A percentile compares a stretch with the other conserved stretches of the same genome.
Evolutionary conservation across 2,888 invertebrate species (phyloP).

Genomic region (Branchipolynoe longqiensis): DNA sequence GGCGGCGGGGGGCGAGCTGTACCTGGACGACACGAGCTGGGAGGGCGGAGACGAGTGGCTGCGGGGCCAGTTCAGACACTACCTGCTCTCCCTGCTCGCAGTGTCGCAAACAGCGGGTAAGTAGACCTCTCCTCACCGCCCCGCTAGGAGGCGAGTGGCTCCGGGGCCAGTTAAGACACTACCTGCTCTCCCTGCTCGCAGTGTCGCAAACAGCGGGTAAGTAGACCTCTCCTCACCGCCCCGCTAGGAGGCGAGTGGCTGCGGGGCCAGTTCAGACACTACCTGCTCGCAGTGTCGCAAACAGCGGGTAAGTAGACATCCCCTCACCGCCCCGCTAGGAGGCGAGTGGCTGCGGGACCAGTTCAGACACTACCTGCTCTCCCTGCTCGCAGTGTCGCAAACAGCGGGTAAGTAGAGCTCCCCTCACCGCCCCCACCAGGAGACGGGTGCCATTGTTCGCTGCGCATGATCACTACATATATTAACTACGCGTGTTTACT

Average conservation of each 20-base stretch:
- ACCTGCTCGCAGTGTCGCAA: slow-evolving; percentile 80
- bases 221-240: no score
- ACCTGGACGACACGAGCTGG: slow-evolving; percentile 89
- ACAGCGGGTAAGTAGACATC: slow-evolving; percentile 73
- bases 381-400: slow-evolving; percentile 78
- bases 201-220: slow-evolving; percentile 75
- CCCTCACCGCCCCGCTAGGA: no score
- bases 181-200: slow-evolving; percentile 81
- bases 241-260: slow-evolving; percentile 99
- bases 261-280: slow-evolving; percentile 90
- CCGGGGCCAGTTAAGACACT: slow-evolving; percentile 90
- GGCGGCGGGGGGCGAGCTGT: slow-evolving; percentile 84
- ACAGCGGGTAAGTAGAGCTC: slow-evolving; percentile 73
- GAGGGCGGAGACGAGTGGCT: slow-evolving; percentile 99
- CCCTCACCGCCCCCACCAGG: no score
- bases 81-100: slow-evolving; percentile 81
- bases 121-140: slow-evolving; percentile 44
- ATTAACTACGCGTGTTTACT: no score
- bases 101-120: slow-evolving; percentile 75
- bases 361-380: slow-evolving; percentile 84
- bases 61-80: slow-evolving; percentile 90
- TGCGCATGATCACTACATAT: no score
- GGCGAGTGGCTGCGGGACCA: slow-evolving; percentile 98
- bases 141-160: slow-evolving; percentile 99
- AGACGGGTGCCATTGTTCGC: no score